Evolutionary conservation across 1,140 invertebrate species (phyloP).

Genomic region (Caerostris extrusa): DNA sequence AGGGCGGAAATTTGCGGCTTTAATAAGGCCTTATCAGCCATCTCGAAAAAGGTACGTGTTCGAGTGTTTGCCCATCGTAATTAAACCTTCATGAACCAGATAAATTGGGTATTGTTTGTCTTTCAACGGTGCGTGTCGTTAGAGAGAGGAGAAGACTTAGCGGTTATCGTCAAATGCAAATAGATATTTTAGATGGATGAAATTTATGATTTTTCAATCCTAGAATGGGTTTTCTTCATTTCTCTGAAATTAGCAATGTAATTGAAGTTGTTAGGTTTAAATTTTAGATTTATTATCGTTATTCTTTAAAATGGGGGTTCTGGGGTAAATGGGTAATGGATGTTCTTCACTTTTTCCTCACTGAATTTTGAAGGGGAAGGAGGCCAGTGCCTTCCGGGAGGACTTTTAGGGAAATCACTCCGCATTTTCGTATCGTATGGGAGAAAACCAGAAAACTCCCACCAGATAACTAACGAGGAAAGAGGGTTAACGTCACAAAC

Average conservation of each 20-base stretch:
- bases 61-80: constrained; percentile 22
- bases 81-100: constrained; percentile 22
- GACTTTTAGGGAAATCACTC: no score
- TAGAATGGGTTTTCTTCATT: neutral
- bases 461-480: no score
- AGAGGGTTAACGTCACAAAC: no score
- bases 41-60: constrained; percentile 27
- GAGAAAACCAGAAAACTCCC: no score
- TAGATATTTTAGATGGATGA: neutral
- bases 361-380: no score
- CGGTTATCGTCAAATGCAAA: neutral
- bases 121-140: neutral
- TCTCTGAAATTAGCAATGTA: neutral
- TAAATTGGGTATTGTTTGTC: constrained; percentile 9
- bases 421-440: no score
- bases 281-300: no score
- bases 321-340: no score
- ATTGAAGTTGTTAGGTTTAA: neutral
- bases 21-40: neutral
- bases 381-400: no score
- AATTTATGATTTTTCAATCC: neutral
- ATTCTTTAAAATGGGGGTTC: no score
- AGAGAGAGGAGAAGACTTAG: neutral
- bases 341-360: no score
- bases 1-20: constrained; percentile 31